Conservation (phyloP, 1,140 invertebrate genomes). For the Dinoponera quadriceps region DNA sequence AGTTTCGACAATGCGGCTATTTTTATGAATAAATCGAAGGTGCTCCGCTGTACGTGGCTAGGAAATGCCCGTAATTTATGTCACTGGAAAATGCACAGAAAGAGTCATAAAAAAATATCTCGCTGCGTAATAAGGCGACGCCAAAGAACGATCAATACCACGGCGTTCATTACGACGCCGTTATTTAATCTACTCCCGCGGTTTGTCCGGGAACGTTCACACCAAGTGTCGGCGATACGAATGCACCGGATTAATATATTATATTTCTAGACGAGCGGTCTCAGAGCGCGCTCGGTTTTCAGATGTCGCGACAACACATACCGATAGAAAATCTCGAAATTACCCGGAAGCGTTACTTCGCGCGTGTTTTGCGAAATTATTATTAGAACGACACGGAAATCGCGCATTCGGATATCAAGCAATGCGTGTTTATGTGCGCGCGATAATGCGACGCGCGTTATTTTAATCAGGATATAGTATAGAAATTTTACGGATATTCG, state of each 20-base stretch:
- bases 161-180: slow-evolving; percentile 35
- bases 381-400: slow-evolving; percentile 20
- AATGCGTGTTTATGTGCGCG: slow-evolving; percentile 34
- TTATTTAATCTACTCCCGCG: slow-evolving; percentile 30
- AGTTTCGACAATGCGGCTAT: slow-evolving; percentile 72
- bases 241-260: slow-evolving; percentile 18
- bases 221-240: neutral
- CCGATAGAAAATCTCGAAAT: slow-evolving; percentile 9
- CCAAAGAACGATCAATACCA: slow-evolving; percentile 46
- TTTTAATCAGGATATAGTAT: slow-evolving; percentile 25
- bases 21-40: slow-evolving; percentile 76
- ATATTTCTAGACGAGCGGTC: neutral
- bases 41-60: slow-evolving; percentile 48
- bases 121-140: slow-evolving; percentile 54
- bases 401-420: slow-evolving; percentile 26
- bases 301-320: neutral
- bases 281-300: neutral
- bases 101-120: slow-evolving; percentile 62
- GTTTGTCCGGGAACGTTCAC: slow-evolving; percentile 5
- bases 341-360: neutral
- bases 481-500: slow-evolving; percentile 16
- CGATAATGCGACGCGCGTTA: slow-evolving; percentile 29
- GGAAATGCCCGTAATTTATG: slow-evolving; percentile 75
- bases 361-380: slow-evolving; percentile 25
- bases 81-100: slow-evolving; percentile 68